Conservation (phyloP, 2,797 vertebrate genomes). For the Rhodeus uyekii region DNA sequence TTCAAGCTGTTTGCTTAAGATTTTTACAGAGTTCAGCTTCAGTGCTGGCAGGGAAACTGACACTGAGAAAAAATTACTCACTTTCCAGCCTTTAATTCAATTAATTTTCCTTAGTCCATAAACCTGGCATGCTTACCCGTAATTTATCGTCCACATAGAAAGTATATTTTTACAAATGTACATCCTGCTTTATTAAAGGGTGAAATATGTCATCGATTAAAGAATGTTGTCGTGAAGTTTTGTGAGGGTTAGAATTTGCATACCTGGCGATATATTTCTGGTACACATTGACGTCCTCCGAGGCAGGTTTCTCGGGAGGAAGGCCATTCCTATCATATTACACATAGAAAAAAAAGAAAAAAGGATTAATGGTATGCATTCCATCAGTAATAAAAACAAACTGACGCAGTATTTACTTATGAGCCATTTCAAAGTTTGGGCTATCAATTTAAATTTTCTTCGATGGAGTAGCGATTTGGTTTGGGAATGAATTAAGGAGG, state of each 20-base stretch:
- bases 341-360: conserved; percentile 68
- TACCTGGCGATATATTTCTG: conserved; percentile 99
- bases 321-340: conserved; percentile 94
- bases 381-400: conserved; percentile 82
- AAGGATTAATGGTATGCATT: conserved; percentile 76
- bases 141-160: conserved; percentile 70
- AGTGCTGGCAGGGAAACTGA: conserved; percentile 37
- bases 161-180: conserved; percentile 63
- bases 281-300: conserved; percentile 98
- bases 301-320: conserved; percentile 96
- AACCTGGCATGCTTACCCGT: conserved; percentile 66
- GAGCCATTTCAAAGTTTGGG: conserved; percentile 76
- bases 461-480: conserved; percentile 70
- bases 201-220: conserved; percentile 69
- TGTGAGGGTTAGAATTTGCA: conserved; percentile 73
- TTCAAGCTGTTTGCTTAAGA: conserved; percentile 55
- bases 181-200: conserved; percentile 67
- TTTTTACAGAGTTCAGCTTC: conserved; percentile 44
- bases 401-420: conserved; percentile 82
- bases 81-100: conserved; percentile 67
- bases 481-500: conserved; percentile 72
- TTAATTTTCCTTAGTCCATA: conserved; percentile 70
- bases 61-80: conserved; percentile 65
- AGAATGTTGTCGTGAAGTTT: conserved; percentile 65
- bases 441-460: conserved; percentile 83